phyloP scores from a whole-genome alignment of 2,113 vertebrate genomes.

The Nannobrachium achirus region DNA sequence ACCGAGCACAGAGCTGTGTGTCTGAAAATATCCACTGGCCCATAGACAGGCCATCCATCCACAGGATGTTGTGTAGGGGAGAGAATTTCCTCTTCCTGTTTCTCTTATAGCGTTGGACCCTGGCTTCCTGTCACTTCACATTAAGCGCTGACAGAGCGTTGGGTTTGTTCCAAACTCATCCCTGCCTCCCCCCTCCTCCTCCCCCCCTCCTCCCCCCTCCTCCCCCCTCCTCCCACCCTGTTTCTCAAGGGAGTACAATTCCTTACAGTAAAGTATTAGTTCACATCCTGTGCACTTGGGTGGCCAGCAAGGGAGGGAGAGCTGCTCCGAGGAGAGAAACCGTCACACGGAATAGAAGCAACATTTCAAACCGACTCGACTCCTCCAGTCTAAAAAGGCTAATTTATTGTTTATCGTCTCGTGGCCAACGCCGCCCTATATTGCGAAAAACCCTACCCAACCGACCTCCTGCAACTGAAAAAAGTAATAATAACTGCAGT shows the following conservation, averaged over 20 bases:
- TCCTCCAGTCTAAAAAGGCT: too few relatives aligned
- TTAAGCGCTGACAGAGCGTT: conserved; percentile 67
- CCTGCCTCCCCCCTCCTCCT: background rate
- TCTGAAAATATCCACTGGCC: conserved; percentile 71
- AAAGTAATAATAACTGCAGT: too few relatives aligned
- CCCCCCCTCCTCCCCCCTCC: background rate
- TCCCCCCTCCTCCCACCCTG: conserved; percentile 1
- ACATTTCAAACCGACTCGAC: too few relatives aligned
- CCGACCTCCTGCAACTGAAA: too few relatives aligned
- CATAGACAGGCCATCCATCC: conserved; percentile 64
- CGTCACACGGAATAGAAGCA: too few relatives aligned
- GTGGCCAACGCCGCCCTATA: too few relatives aligned
- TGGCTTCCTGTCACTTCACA: conserved; percentile 72
- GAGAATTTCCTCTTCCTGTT: conserved; percentile 78
- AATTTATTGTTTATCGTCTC: too few relatives aligned
- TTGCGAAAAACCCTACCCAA: too few relatives aligned
- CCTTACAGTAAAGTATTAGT: conserved; percentile 57
- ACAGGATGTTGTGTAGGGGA: conserved; percentile 70
- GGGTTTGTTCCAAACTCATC: conserved; percentile 72
- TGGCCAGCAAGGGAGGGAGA: conserved; percentile 49
- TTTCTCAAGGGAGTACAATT: conserved; percentile 50
- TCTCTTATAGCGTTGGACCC: conserved; percentile 69
- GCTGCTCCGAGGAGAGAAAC: background rate
- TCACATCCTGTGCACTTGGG: conserved; percentile 74
- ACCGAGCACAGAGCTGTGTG: conserved; percentile 40